Base-by-base conservation (phyloP, 2,113 vertebrate species). In the Amia ocellicauda region DNA sequence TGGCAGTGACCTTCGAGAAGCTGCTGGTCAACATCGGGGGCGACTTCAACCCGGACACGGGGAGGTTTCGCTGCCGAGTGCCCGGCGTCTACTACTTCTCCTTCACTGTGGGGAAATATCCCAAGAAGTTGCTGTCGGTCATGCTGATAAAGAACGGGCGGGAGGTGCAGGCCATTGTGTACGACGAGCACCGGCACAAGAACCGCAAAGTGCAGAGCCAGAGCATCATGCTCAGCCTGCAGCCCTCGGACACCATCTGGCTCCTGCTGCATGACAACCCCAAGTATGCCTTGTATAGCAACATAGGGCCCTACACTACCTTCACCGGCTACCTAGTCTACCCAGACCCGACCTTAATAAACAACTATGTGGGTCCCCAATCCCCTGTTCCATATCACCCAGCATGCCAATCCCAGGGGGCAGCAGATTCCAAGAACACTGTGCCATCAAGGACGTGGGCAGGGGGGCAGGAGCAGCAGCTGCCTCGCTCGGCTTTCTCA, bases 241-340 rank as follows among this genome's bases (percentile, higher is more conserved):
- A 62, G 28, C 66, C 83, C 19, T 83, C 82, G 80, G 89, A 91
- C 70, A 85, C 80, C 0, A 83, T 90, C 47, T 86, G 83, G 86
- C 67, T 91, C 26, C 81, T 83, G 8, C 62, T 88, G 13, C 85
- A 89, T 60, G 73, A 76, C 55, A 87, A 66, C 50, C 72, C 83
- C 1, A 76, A 84, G 68, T 90, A 86, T 9, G 89, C 84, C 13
- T 61, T 89, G 61, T 91, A 90, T 71, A 91, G 89, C 73, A 88
- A 84, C 2, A 51, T 67, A 1, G 88, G 87, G 11, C 80, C 85
- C 27, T 91, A 91, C 73, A 84, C 89, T 69, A 84, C 86, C 49
- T 91, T 86, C 74, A 88, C 85, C 27, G 89, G 89, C 31, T 90
- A 90, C 71, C 82, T 91, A 0, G 77, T 89, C n/a, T 86, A 88